Evolutionary conservation across 2,113 vertebrate species (phyloP).

Genomic region (Motacilla tschutschensis): DNA sequence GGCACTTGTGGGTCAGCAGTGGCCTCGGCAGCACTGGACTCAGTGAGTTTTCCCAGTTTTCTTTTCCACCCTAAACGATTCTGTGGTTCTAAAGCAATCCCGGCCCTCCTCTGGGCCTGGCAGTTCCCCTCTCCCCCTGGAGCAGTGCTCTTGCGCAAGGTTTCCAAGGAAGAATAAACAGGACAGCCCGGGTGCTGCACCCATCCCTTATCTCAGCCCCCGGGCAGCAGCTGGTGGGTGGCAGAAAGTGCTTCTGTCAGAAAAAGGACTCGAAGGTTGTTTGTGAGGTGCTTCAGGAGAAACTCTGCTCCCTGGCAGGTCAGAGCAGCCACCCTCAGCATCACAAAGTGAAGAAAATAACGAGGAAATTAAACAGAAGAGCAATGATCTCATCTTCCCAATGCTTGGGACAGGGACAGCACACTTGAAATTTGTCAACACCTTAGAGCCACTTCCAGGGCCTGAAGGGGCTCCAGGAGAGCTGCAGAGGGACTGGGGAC

Average conservation of each 20-base stretch:
- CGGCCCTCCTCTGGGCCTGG: not conserved
- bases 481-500: not conserved
- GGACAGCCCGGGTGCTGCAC: rapidly evolving
- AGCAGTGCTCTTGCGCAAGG: not conserved
- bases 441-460: rapidly evolving
- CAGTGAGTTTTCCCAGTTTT: not conserved
- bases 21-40: not conserved
- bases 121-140: not conserved
- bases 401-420: rapidly evolving
- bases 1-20: rapidly evolving
- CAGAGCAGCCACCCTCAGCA: not conserved
- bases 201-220: not conserved
- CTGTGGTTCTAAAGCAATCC: not conserved
- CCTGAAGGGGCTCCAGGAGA: not conserved
- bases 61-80: not conserved
- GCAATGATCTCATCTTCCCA: rapidly evolving
- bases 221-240: not conserved
- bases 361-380: rapidly evolving
- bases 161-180: rapidly evolving
- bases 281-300: not conserved
- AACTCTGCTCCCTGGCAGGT: not conserved
- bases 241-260: not conserved
- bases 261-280: rapidly evolving
- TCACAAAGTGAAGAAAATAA: rapidly evolving
- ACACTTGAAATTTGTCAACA: rapidly evolving